Evolutionary conservation across 2,888 invertebrate genomes (phyloP), one percentile per base, ranked within the genome.

Genomic region (Parnassius smintheus): DNA sequence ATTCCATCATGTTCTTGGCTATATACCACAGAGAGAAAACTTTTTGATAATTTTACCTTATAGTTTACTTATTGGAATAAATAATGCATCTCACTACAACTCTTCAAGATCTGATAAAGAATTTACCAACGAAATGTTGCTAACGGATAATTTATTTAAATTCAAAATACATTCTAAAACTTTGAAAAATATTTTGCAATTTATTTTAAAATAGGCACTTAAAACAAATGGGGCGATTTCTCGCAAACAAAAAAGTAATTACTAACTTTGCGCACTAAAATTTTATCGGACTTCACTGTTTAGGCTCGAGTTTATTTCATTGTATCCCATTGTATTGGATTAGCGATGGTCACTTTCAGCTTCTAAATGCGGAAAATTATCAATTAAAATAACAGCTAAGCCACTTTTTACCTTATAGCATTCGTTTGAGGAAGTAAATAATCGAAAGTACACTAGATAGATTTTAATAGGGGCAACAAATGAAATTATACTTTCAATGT

Each of bases 341-440:
- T 86, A 83, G 77, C 75, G 76, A 78, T 80, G 85, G 85, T 83
- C 85, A 85, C 79, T 83, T 83, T 80, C 78, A 78, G 76, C 75
- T 78, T 79, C 76, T 81, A 80, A 83, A 81, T 74, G 77, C 70
- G 70, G 75, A 74, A 77, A 79, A 80, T 78, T 76, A 78, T 77
- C 75, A 69, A 76, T 71, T 65, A 58, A 66, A 59, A 53, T 13
- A 44, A 0, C 45, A 9, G 13, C 9, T 57, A 60, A 25, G 11
- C 44, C 1, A 69, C 41, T 64, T 67, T 56, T 54, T 53, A 62
- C 63, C 57, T 48, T 68, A 68, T 45, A 0, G 0, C 1, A 1
- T 8, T 35, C 11, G 7, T 0, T 9, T 61, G 65, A 58, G 53
- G 64, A 59, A 56, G 10, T 58, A 68, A 57, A 65, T 61, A 52